Percentiles rank a stretch among this genome's conserved stretches.
phyloP scores from a whole-genome alignment of 2,888 invertebrate genomes.

The Ophion ellenae region DNA sequence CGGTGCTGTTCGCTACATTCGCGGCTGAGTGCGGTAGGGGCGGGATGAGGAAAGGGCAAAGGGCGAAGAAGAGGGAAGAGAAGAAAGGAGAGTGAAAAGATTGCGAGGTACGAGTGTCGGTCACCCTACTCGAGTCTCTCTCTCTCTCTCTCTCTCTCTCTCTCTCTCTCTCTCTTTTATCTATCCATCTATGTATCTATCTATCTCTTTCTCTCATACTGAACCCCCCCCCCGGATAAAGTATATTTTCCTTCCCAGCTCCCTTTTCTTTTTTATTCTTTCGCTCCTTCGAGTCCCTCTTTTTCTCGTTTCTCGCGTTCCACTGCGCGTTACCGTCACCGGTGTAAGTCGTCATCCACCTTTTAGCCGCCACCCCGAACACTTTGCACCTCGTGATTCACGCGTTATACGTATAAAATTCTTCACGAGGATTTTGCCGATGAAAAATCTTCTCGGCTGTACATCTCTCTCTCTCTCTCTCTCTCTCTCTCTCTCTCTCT shows the following conservation, averaged over 20 bases:
- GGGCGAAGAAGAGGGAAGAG: constrained; percentile 12
- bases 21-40: constrained; percentile 11
- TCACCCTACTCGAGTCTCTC: constrained; percentile 31
- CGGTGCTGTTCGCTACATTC: constrained; percentile 19
- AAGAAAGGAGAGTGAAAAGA: constrained; percentile 5
- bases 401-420: constrained; percentile 17
- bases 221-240: constrained; percentile 9
- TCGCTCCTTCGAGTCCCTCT: constrained; percentile 14
- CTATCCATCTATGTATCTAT: background rate
- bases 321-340: constrained; percentile 21
- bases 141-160: constrained; percentile 12
- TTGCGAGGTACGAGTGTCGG: constrained; percentile 55
- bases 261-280: constrained; percentile 7
- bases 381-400: constrained; percentile 29
- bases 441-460: background rate
- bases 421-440: constrained; percentile 7
- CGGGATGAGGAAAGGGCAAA: constrained; percentile 5
- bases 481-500: background rate
- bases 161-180: background rate
- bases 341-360: constrained; percentile 27
- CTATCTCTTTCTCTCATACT: background rate
- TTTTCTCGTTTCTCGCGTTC: constrained; percentile 13
- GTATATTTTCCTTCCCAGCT: background rate
- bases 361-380: constrained; percentile 22
- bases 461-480: background rate